These are phyloP conservation scores for Heliocidaris tuberculata DNA, from an alignment of 35 echinoderm and acorn worm genomes.

Conservation along the genomic window DNA sequence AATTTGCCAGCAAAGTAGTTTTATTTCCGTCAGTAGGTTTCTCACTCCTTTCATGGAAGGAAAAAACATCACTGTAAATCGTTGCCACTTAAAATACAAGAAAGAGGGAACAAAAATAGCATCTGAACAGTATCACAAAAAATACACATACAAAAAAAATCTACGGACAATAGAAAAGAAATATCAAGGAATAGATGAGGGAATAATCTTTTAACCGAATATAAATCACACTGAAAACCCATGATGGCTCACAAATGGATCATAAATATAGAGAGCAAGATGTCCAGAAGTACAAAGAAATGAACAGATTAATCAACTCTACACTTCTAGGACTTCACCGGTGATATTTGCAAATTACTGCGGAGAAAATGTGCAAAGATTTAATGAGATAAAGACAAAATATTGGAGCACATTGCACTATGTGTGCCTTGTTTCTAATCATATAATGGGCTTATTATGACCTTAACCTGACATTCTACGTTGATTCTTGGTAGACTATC, in stretches of 20 bases:
- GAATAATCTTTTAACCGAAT: neutral
- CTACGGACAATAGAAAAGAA: conserved; percentile 16
- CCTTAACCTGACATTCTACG: no score
- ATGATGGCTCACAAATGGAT: neutral
- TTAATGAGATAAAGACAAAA: neutral
- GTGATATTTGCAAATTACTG: neutral
- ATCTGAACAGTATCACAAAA: neutral
- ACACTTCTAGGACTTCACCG: neutral
- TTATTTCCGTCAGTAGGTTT: conserved; percentile 35
- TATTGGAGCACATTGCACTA: neutral
- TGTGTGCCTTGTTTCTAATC: neutral
- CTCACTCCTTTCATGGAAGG: conserved; percentile 40
- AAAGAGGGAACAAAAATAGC: neutral
- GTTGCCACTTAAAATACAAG: conserved; percentile 30
- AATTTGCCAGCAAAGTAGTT: conserved; percentile 47
- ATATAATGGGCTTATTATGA: neutral
- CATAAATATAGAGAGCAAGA: neutral
- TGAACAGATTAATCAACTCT: neutral
- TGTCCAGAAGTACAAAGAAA: neutral
- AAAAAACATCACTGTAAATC: neutral
- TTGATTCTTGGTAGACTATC: no score
- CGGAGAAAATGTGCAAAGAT: neutral
- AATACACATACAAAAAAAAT: neutral
- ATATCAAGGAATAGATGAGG: neutral
- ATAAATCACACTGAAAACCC: neutral